phyloP scores from a whole-genome alignment of 1,140 invertebrate species.

The Liolophura sinensis region DNA sequence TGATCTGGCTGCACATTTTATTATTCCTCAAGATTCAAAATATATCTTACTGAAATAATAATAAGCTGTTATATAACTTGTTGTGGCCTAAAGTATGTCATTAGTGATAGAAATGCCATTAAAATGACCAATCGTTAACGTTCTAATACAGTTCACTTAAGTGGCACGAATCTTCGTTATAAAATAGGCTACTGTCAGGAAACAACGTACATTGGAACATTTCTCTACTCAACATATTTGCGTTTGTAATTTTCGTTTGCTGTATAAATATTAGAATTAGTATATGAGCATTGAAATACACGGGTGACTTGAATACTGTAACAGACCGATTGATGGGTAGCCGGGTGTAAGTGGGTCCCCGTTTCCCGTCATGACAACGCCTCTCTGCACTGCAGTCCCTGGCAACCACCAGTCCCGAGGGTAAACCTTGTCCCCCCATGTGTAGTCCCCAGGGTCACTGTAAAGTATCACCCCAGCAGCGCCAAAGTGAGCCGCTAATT shows the following conservation, averaged over 20 bases:
- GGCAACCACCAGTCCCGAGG: conserved; percentile 59
- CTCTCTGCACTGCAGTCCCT: conserved; percentile 48
- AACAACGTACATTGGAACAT: no score
- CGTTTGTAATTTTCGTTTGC: neutral
- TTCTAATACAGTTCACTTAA: neutral
- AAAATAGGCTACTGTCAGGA: neutral
- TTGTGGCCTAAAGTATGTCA: neutral
- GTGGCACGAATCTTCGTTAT: neutral
- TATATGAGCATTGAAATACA: neutral
- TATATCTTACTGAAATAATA: no score
- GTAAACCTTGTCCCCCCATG: conserved; percentile 38
- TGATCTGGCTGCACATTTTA: no score
- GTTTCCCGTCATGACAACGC: conserved; percentile 32
- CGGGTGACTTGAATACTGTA: neutral
- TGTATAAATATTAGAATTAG: neutral
- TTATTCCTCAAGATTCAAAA: no score
- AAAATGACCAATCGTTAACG: neutral
- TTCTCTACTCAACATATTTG: no score
- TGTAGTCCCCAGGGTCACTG: conserved; percentile 57
- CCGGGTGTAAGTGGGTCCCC: conserved; percentile 57
- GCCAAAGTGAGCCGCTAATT: conserved; percentile 29
- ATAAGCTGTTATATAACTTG: neutral
- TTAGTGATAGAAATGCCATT: no score
- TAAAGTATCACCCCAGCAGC: conserved; percentile 52
- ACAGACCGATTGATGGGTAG: conserved; percentile 47